Percentiles rank a stretch among this genome's conserved stretches.
phyloP scores from a whole-genome alignment of 2,113 vertebrate genomes.

The Rhinolophus ferrumequinum region DNA sequence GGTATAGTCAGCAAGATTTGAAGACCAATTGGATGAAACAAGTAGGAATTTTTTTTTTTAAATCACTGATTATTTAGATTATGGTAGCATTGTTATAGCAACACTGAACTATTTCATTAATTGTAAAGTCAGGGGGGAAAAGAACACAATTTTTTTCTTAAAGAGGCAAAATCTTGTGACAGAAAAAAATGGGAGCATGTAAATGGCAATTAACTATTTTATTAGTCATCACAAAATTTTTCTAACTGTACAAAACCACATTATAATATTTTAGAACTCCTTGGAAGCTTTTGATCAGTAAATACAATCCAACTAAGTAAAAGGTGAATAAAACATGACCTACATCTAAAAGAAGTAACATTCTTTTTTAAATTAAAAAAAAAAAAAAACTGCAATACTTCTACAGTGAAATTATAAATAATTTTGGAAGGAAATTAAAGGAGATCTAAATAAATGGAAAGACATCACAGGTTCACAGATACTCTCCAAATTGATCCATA shows the following conservation, averaged over 20 bases:
- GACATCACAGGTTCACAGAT: not conserved
- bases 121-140: not conserved
- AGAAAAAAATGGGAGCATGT: not conserved
- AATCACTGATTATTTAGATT: not conserved
- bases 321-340: not conserved
- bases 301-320: not conserved
- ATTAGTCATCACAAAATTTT: not conserved
- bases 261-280: constrained; percentile 9
- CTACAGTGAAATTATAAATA: not conserved
- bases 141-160: not conserved
- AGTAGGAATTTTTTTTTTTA: not conserved
- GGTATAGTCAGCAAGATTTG: not conserved
- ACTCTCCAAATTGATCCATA: not conserved
- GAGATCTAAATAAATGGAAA: constrained; percentile 19
- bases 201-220: constrained; percentile 16
- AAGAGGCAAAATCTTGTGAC: not conserved
- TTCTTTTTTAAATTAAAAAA: not conserved
- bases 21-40: not conserved
- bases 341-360: constrained; percentile 11
- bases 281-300: constrained; percentile 4
- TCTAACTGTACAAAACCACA: not conserved
- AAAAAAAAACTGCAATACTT: not conserved
- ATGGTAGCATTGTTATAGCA: not conserved
- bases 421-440: not conserved
- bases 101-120: not conserved